Conservation (phyloP, 2,888 invertebrate species). For the Griposia aprilina region DNA sequence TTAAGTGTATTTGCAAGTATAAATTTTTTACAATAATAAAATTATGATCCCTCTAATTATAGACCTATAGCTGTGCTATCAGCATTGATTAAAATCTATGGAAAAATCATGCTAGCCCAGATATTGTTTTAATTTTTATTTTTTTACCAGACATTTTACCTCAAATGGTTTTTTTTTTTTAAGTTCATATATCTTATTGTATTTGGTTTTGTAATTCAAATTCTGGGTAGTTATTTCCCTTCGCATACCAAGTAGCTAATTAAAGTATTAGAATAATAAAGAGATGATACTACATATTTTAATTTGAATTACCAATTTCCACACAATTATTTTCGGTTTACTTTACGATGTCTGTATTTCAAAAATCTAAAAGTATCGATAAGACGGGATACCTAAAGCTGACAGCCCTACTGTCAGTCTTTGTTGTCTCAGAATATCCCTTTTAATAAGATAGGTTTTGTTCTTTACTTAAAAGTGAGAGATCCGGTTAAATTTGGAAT, state of each 20-base stretch:
- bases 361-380: neutral
- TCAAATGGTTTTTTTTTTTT: no score
- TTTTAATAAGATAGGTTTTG: conserved; percentile 79
- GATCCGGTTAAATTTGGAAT: conserved; percentile 79
- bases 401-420: conserved; percentile 64
- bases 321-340: neutral
- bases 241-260: no score
- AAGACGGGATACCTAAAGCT: no score
- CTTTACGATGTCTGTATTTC: neutral
- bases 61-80: no score
- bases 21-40: neutral
- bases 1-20: neutral
- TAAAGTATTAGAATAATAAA: neutral
- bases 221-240: neutral
- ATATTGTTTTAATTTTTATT: no score
- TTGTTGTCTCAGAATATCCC: conserved; percentile 74
- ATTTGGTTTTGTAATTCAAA: neutral
- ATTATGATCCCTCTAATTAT: no score
- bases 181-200: neutral
- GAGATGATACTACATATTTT: neutral
- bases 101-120: no score
- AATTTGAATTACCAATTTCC: neutral
- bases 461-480: conserved; percentile 85
- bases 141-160: no score
- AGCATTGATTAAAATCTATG: no score